Evolutionary conservation across 2,888 invertebrate species (phyloP).

Genomic region (Coelopa pilipes): DNA sequence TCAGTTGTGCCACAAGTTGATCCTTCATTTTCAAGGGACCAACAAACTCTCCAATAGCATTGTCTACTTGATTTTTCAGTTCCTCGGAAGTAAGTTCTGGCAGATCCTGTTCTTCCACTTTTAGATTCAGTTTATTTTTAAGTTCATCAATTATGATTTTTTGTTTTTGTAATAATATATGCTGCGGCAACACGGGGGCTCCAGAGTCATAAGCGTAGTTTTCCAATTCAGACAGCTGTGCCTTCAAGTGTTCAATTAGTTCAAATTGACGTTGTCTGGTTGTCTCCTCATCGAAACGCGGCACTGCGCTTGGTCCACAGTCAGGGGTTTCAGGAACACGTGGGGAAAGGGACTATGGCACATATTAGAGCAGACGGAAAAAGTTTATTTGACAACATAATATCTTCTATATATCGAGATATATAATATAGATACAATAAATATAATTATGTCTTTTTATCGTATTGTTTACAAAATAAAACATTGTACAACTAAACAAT

Average conservation of each 20-base stretch:
- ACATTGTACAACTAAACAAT: too few species aligned
- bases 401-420: too few species aligned
- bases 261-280: slow-evolving; percentile 74
- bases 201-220: slow-evolving; percentile 90
- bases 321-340: slow-evolving; percentile 7
- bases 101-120: slow-evolving; percentile 82
- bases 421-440: too few species aligned
- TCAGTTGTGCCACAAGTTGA: slow-evolving; percentile 92
- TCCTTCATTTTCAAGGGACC: slow-evolving; percentile 96
- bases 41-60: slow-evolving; percentile 89
- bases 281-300: slow-evolving; percentile 47
- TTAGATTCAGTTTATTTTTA: slow-evolving; percentile 84
- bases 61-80: slow-evolving; percentile 87
- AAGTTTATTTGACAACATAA: too few species aligned
- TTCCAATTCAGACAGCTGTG: slow-evolving; percentile 87
- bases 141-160: slow-evolving; percentile 89
- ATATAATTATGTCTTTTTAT: too few species aligned
- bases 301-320: slow-evolving; percentile 21
- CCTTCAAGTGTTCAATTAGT: slow-evolving; percentile 89
- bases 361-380: not conserved
- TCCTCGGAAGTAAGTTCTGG: slow-evolving; percentile 82
- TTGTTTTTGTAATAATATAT: slow-evolving; percentile 86
- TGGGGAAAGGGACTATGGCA: slow-evolving; percentile 42
- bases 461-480: too few species aligned
- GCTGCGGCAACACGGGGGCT: slow-evolving; percentile 77